Conservation (phyloP, 2,888 invertebrate genomes). For the Cheiracanthium punctorium region DNA sequence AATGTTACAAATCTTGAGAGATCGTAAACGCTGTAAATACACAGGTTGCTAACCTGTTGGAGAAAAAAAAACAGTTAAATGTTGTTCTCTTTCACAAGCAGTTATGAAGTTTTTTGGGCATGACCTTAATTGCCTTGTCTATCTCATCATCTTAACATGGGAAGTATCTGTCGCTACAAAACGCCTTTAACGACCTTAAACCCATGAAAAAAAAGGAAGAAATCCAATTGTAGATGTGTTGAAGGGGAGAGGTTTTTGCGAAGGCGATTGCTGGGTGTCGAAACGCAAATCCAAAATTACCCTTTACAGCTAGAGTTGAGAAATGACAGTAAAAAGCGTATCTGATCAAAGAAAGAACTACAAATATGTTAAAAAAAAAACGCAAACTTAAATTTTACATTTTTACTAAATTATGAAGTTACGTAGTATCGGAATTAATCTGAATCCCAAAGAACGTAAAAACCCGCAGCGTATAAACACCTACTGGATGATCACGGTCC, state of each 20-base stretch:
- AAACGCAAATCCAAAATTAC: too few species aligned
- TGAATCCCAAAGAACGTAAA: too few species aligned
- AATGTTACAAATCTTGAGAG: not conserved
- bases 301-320: too few species aligned
- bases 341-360: too few species aligned
- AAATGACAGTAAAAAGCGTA: too few species aligned
- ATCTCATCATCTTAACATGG: slow-evolving; percentile 1
- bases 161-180: not conserved
- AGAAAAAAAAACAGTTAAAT: not conserved
- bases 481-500: too few species aligned
- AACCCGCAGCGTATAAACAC: too few species aligned
- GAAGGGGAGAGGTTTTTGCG: not conserved
- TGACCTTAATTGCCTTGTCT: slow-evolving; percentile 21
- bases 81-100: not conserved
- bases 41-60: not conserved
- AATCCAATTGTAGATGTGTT: not conserved
- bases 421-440: too few species aligned
- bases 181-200: not conserved
- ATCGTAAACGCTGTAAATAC: not conserved
- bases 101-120: not conserved
- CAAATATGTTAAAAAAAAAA: too few species aligned
- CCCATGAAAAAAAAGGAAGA: not conserved
- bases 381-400: too few species aligned
- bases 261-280: not conserved
- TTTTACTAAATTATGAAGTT: too few species aligned